A percentile compares a stretch with the other conserved stretches of the same genome.
Evolutionary conservation across 1,140 invertebrate genomes (phyloP).

Genomic region (Papilio helenus): DNA sequence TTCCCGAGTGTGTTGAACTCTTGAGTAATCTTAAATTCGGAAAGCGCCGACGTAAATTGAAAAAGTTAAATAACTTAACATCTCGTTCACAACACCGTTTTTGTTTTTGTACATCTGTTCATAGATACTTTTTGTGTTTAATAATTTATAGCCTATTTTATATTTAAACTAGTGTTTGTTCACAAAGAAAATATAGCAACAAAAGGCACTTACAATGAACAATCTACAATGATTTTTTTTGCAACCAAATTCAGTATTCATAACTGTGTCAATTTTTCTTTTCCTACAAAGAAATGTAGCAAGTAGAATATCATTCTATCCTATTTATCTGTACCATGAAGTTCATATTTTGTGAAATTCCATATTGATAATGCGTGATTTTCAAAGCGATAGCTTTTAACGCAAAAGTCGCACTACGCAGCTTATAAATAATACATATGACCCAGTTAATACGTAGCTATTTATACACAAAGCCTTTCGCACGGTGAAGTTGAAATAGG

Average conservation of each 20-base stretch:
- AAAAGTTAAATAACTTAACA: conserved; percentile 23
- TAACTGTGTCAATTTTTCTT: background rate
- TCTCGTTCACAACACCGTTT: background rate
- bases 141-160: too few species aligned
- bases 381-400: background rate
- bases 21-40: conserved; percentile 9
- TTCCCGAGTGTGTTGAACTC: background rate
- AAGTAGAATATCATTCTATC: too few species aligned
- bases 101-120: background rate
- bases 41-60: conserved; percentile 7
- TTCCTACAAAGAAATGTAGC: background rate
- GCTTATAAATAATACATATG: conserved; percentile 8
- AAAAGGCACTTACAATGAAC: too few species aligned
- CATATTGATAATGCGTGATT: background rate
- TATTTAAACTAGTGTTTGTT: too few species aligned
- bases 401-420: background rate
- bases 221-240: too few species aligned
- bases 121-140: background rate
- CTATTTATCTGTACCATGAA: too few species aligned
- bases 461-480: conserved; percentile 25
- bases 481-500: conserved; percentile 24
- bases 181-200: too few species aligned
- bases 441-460: conserved; percentile 11
- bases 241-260: too few species aligned
- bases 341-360: background rate